Evolutionary conservation across 2,797 vertebrate species (phyloP).

Genomic region (Ctenopoma multispine): DNA sequence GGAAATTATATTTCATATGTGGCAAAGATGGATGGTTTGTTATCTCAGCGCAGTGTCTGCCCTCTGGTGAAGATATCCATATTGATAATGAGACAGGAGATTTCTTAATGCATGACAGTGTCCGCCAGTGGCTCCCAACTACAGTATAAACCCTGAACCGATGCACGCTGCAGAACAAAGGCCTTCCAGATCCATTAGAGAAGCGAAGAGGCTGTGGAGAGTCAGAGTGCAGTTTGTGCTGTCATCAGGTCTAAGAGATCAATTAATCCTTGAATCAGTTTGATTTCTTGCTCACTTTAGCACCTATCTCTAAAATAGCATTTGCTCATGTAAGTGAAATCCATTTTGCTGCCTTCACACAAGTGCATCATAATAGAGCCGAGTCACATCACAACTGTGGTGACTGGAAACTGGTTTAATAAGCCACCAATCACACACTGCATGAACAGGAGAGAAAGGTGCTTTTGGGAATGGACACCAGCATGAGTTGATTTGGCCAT

Average conservation of each 20-base stretch:
- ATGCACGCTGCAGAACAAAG: not conserved
- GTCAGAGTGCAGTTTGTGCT: not conserved
- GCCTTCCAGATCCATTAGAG: constrained; percentile 8
- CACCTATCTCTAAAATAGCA: not conserved
- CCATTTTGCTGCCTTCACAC: not conserved
- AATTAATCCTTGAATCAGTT: not conserved
- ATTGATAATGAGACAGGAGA: constrained; percentile 58
- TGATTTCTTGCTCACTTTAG: not conserved
- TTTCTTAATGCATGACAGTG: constrained; percentile 24
- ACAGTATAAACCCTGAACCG: not conserved
- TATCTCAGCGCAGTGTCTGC: constrained; percentile 47
- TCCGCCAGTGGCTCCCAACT: not conserved
- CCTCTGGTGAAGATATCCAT: constrained; percentile 61
- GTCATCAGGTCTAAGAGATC: not conserved
- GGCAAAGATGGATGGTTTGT: constrained; percentile 60
- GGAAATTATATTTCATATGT: constrained; percentile 52
- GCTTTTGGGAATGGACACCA: too few species aligned
- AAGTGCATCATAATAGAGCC: not conserved
- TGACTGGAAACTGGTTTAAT: too few species aligned
- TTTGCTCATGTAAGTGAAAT: not conserved
- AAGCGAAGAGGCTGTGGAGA: not conserved
- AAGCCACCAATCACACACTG: too few species aligned
- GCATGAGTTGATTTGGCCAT: too few species aligned
- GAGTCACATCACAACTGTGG: not conserved
- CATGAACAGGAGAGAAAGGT: too few species aligned